Evolutionary conservation across 2,888 invertebrate species (phyloP), one percentile per base, ranked within the genome.

Genomic region (Clivina fossor): DNA sequence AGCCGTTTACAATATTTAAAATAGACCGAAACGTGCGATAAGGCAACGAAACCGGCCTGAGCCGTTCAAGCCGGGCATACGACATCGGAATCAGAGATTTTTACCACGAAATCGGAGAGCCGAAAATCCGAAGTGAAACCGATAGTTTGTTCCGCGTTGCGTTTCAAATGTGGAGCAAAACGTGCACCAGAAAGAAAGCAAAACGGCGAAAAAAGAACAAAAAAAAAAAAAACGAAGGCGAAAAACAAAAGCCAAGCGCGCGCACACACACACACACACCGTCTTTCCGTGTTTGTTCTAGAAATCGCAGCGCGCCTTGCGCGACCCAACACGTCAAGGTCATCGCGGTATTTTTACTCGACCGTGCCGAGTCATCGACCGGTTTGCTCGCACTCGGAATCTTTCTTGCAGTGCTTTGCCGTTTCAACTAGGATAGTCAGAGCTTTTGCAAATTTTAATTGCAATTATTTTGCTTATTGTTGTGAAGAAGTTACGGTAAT

Each of bases 121-220:
- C 18, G 38, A 20, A 13, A 26, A 41, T 24, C 22, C 41, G 4
- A 38, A 47, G 47, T 47, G 44, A 44, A 53, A 53, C 53, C 13
- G 53, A 53, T 43, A 41, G 43, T 44, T 32, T 26, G 51, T 43
- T 53, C 43, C 53, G 43, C 24, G 22, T 33, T 53, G 43, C 24
- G 22, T 33, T 53, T 44, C 53, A 44, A 53, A 53, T 53, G 44
- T 53, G 53, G 53, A 53, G 41, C 53, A 53, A 11, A 40, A 16
- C 11, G 22, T 11, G n/a, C n/a, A n/a, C n/a, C n/a, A n/a, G n/a
- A n/a, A n/a, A n/a, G n/a, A n/a, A n/a, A n/a, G n/a, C n/a, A n/a
- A n/a, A n/a, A n/a, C n/a, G n/a, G 13, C 33, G 33, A 18, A 47
- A 47, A 47, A 33, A 47, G 33, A 47, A 47, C 47, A 47, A 47